A percentile compares a stretch with the other conserved stretches of the same genome.
These are phyloP conservation scores for Seira ritae DNA, from an alignment of 2,888 invertebrate genomes.

Conservation along the genomic window DNA sequence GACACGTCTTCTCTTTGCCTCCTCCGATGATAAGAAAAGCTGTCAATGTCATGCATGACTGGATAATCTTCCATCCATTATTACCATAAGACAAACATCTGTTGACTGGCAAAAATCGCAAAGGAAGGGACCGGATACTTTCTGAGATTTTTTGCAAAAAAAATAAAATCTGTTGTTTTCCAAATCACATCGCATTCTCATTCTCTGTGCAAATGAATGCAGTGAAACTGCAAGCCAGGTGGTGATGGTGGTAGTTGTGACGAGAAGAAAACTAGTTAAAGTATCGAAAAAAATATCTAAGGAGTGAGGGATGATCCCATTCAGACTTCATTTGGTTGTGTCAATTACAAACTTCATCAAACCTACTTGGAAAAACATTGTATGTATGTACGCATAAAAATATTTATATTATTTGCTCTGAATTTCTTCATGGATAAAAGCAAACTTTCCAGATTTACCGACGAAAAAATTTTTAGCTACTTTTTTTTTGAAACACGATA, in stretches of 20 bases:
- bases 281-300: neutral
- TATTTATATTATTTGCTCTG: slow-evolving; percentile 24
- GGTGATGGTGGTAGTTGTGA: neutral
- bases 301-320: neutral
- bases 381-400: slow-evolving; percentile 15
- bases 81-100: neutral
- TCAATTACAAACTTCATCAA: slow-evolving; percentile 14
- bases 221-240: neutral
- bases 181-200: too few relatives aligned
- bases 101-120: neutral
- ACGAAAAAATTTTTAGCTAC: neutral
- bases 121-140: slow-evolving; percentile 4
- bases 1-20: neutral
- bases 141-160: slow-evolving; percentile 3
- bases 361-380: slow-evolving; percentile 3
- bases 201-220: too few relatives aligned
- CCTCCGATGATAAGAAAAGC: neutral
- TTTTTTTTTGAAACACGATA: slow-evolving; percentile 12
- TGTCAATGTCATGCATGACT: neutral
- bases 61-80: neutral
- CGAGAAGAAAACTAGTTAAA: too few relatives aligned
- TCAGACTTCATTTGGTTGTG: neutral
- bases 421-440: slow-evolving; percentile 27
- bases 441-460: slow-evolving; percentile 17
- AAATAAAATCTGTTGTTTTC: neutral